Conservation (phyloP, 30 jellyfish, hydroid and myxozoan species). For the Aurelia coerulea region DNA sequence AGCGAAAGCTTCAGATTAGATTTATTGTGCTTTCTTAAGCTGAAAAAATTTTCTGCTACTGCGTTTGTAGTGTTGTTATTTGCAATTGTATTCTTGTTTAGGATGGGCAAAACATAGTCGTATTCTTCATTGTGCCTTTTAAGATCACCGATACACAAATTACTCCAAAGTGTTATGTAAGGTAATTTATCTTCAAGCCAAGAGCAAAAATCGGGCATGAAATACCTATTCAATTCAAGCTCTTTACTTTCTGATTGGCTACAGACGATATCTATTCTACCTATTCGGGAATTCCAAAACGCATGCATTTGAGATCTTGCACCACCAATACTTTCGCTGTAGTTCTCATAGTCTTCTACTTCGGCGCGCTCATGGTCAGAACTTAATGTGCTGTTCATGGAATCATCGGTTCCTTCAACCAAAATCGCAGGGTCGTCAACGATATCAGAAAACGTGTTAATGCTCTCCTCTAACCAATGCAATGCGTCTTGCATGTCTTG, state of each 20-base stretch:
- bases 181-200: neutral
- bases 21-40: slow-evolving; percentile 1
- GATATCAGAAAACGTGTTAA: neutral
- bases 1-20: neutral
- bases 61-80: slow-evolving; percentile 9
- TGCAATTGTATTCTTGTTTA: neutral
- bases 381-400: neutral
- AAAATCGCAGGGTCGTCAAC: neutral
- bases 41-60: slow-evolving; percentile 16
- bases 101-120: neutral
- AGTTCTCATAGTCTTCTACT: neutral
- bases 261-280: neutral
- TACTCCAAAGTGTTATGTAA: slow-evolving; percentile 10
- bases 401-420: neutral
- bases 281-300: neutral
- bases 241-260: neutral
- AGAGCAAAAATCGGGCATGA: neutral
- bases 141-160: slow-evolving; percentile 7
- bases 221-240: neutral
- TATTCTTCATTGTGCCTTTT: neutral
- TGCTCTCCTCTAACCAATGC: neutral
- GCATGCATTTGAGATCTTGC: neutral
- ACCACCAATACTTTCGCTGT: neutral
- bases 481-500: slow-evolving; percentile 2
- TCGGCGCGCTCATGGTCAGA: neutral